Base-by-base conservation (phyloP, 30 jellyfish, hydroid and myxozoan species). In the Aurelia coerulea region DNA sequence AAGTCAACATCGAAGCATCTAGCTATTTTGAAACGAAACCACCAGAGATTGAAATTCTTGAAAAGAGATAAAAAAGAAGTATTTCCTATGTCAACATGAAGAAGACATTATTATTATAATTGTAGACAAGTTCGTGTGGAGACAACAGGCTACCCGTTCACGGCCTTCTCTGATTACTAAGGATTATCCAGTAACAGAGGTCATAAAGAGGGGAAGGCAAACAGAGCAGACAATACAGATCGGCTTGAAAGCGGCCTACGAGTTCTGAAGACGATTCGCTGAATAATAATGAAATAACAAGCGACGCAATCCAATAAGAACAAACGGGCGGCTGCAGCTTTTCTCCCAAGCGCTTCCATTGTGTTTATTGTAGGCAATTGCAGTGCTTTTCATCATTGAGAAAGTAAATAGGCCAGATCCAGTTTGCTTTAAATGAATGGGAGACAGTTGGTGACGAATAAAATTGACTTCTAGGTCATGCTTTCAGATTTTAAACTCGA, bases 81-180 rank as follows among this genome's bases (percentile, higher is more conserved):
- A 59, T 79, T 79, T 52, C 58, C 19, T 62, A 70, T 64, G 58
- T 79, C 64, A 79, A 79, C 89, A 79, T 64, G 71, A 79, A 56
- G 54, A 79, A 79, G 89, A 63, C 89, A 10, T 37, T 15, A 62
- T 79, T 79, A 62, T 63, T 50, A 34, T 50, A 74, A 79, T 29
- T 39, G 89, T 69, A 79, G 89, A 79, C 89, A 79, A 23, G 19
- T 23, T 53, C 65, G 88, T 12, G 56, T 35, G 89, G 62, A 79
- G 89, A 79, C 89, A 79, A 79, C 89, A 79, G 80, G 65, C 31
- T 65, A 58, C 80, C 74, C 13, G 80, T 79, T 29, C 79, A 78
- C 78, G 50, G 71, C 56, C 71, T 69, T 50, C 70, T 79, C 58
- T 79, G 89, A 64, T 79, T 62, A 79, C 58, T 18, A 63, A 17